Base-by-base conservation (phyloP, 2,888 invertebrate species). In the Pandemis cinnamomeana region DNA sequence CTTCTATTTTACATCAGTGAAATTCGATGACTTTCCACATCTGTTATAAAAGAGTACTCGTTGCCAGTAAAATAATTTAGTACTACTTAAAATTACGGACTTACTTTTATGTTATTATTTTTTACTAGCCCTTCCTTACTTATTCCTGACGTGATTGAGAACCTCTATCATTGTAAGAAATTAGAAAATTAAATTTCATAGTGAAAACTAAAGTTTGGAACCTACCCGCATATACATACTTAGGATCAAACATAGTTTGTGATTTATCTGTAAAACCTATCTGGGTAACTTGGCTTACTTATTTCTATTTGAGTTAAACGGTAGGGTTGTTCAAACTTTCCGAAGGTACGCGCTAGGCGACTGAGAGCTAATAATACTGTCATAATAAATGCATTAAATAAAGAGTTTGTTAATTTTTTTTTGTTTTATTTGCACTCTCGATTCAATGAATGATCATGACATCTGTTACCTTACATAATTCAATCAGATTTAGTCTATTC, bases 261-360 rank as follows among this genome's bases (percentile, higher is more conserved):
- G 41, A 48, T 61, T 48, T 60, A 48, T 20, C 58, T 71, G 58
- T 46, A 44, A 66, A 66, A 8, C 60, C 20, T 20, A 61, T 53
- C n/a, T 27, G 53, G 42, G 6, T 51, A 48, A 67, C 41, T 67
- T 53, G 27, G 61, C 67, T 62, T 62, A 42, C 41, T 42, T 63
- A 72, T 67, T 61, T 67, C 51, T 67, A 27, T 42, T 46, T 72
- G 46, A 66, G 77, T 79, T 77, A 77, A 68, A 77, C 76, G 72
- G 86, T 91, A 89, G 89, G 88, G 91, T 91, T 91, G 91, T 91
- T 91, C 85, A 92, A 94, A 94, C 94, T 94, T 94, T 94, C 93
- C 94, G 93, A 93, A 90, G 92, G 93, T 94, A 93, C 92, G 93
- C 93, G 92, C 91, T 93, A 94, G 94, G 93, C 93, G 94, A 93